Conservation (phyloP, 2,113 vertebrate species). For the Hemichromis elongatus region DNA sequence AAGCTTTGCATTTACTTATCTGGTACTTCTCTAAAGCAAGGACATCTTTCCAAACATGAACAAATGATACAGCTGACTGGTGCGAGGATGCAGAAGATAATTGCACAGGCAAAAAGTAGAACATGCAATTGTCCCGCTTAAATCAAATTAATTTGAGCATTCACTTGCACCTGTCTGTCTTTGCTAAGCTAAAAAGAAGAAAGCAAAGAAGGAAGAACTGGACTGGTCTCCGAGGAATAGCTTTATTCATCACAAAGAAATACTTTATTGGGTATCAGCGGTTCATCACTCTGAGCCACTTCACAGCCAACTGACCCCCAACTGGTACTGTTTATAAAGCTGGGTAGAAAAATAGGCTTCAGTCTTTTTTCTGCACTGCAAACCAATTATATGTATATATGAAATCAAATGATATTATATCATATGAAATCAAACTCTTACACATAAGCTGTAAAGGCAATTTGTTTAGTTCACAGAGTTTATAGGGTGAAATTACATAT, state of each 20-base stretch:
- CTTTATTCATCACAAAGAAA: not conserved
- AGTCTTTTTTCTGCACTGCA: not conserved
- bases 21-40: not conserved
- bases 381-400: not conserved
- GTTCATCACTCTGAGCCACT: not conserved
- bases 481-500: conserved; percentile 22
- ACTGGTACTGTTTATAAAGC: not conserved
- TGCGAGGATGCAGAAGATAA: conserved; percentile 4
- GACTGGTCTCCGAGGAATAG: not conserved
- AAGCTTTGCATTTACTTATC: conserved; percentile 42
- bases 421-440: not conserved
- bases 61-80: conserved; percentile 4
- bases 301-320: not conserved
- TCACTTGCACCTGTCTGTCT: not conserved
- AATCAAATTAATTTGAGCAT: not conserved
- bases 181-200: not conserved
- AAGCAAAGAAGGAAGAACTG: not conserved
- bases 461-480: conserved; percentile 26
- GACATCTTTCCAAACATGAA: conserved; percentile 7
- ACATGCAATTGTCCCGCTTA: not conserved
- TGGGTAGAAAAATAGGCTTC: not conserved
- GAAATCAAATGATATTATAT: not conserved
- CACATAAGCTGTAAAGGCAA: not conserved
- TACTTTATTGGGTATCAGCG: not conserved
- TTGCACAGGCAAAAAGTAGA: not conserved